A percentile compares a stretch with the other conserved stretches of the same genome.
Evolutionary conservation across 2,113 vertebrate species (phyloP).

Genomic region (Antennarius striatus): DNA sequence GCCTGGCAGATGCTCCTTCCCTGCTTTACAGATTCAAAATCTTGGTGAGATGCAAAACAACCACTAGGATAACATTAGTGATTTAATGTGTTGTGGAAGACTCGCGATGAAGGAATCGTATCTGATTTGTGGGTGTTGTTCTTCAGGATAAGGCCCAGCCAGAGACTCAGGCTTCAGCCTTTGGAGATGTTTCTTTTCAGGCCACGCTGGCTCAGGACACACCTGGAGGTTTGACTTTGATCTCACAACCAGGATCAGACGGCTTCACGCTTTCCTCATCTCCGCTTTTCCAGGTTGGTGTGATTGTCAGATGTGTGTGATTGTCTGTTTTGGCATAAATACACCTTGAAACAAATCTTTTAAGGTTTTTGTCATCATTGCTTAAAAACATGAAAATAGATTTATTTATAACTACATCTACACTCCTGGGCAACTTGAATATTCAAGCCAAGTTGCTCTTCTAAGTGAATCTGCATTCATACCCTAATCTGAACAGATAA

Average conservation of each 20-base stretch:
- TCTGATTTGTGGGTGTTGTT: constrained; percentile 22
- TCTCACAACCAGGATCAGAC: constrained; percentile 75
- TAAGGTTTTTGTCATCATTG: too few species aligned
- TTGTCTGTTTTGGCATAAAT: too few species aligned
- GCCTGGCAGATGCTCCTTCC: constrained; percentile 80
- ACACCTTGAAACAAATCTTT: too few species aligned
- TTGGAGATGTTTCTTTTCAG: constrained; percentile 75
- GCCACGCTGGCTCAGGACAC: constrained; percentile 74
- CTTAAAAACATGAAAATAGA: too few species aligned
- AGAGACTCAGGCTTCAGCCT: constrained; percentile 76
- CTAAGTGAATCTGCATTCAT: too few species aligned
- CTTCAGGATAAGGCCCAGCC: constrained; percentile 82
- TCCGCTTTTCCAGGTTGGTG: constrained; percentile 77
- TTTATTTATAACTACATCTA: too few species aligned
- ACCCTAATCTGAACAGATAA: too few species aligned
- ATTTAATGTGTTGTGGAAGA: neutral
- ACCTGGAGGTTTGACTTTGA: constrained; percentile 67
- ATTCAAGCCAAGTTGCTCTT: too few species aligned
- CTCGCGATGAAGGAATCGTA: neutral
- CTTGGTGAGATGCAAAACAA: constrained; percentile 63
- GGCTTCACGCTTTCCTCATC: constrained; percentile 77
- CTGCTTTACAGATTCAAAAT: constrained; percentile 82
- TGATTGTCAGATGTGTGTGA: neutral
- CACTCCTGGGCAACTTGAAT: too few species aligned
- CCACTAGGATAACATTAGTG: neutral